Percentiles rank a stretch among this genome's conserved stretches.
These are phyloP conservation scores for Microcebus tavaratra DNA, from an alignment of 2,113 vertebrate genomes.

Conservation along the genomic window DNA sequence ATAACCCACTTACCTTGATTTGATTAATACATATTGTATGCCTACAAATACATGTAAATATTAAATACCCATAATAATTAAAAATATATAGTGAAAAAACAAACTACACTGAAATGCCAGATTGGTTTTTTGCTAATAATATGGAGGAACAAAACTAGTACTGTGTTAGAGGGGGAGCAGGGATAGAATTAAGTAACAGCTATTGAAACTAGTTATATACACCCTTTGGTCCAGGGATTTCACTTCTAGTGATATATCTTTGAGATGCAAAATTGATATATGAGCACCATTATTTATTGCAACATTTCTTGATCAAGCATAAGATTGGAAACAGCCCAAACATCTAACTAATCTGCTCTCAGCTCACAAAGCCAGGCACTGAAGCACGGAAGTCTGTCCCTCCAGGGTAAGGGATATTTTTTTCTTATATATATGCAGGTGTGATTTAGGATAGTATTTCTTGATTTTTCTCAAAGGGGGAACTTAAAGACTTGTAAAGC, in stretches of 20 bases:
- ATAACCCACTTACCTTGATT: no score
- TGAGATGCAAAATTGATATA: not conserved
- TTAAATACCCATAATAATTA: no score
- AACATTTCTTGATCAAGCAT: not conserved
- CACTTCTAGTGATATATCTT: not conserved
- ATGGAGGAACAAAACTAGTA: not conserved
- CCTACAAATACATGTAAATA: no score
- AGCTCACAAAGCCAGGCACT: not conserved
- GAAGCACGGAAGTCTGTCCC: not conserved
- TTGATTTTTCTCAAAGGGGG: conserved; percentile 3
- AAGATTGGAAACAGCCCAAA: not conserved
- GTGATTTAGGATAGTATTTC: not conserved
- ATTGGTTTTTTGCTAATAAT: not conserved
- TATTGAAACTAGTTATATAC: not conserved
- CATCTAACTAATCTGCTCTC: not conserved
- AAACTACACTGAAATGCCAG: not conserved
- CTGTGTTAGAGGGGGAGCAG: not conserved
- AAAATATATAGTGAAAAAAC: not conserved
- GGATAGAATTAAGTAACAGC: not conserved
- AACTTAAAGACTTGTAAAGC: not conserved
- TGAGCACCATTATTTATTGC: conserved; percentile 22
- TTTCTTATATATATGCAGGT: not conserved
- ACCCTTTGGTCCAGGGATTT: not conserved
- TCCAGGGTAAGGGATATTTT: not conserved
- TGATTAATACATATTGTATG: no score